These are phyloP conservation scores for Cosmopolites sordidus DNA, from an alignment of 2,888 invertebrate genomes.

Conservation along the genomic window DNA sequence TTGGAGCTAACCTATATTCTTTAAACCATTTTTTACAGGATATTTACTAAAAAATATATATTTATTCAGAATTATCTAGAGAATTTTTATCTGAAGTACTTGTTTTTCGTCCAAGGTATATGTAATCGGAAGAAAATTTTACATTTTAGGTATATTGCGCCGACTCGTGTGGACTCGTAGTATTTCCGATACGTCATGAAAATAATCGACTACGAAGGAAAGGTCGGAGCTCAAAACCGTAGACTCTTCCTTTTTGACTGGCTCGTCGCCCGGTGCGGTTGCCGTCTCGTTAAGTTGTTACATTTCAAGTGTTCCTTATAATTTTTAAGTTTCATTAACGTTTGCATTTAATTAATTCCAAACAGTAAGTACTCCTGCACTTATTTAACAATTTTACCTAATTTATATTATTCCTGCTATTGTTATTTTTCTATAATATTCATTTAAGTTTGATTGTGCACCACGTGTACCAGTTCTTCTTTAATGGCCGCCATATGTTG, in stretches of 20 bases:
- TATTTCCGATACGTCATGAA: conserved; percentile 32
- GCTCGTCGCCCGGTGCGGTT: conserved; percentile 46
- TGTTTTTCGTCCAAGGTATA: conserved; percentile 6
- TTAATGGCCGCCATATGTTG: conserved; percentile 47
- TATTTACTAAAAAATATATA: neutral
- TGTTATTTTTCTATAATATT: neutral
- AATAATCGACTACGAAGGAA: conserved; percentile 27
- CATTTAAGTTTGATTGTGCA: conserved; percentile 27
- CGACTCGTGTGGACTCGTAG: conserved; percentile 25
- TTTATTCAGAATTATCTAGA: neutral
- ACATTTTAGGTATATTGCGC: conserved; percentile 20
- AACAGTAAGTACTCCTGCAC: conserved; percentile 36
- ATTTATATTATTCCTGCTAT: conserved; percentile 5
- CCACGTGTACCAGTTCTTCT: conserved; percentile 44
- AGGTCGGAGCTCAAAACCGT: conserved; percentile 36
- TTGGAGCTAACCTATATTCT: too few species aligned
- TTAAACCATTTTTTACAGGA: too few species aligned
- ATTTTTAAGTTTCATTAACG: conserved; percentile 38
- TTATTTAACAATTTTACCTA: neutral
- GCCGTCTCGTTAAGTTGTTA: conserved; percentile 41
- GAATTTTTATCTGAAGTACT: neutral
- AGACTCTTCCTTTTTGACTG: conserved; percentile 47
- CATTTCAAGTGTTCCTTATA: conserved; percentile 38
- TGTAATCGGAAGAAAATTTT: conserved; percentile 6
- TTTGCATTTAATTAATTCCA: conserved; percentile 42